Percentiles rank a stretch among this genome's conserved stretches.
Evolutionary conservation across 1,140 invertebrate genomes (phyloP).

Genomic region (Neodiprion lecontei): DNA sequence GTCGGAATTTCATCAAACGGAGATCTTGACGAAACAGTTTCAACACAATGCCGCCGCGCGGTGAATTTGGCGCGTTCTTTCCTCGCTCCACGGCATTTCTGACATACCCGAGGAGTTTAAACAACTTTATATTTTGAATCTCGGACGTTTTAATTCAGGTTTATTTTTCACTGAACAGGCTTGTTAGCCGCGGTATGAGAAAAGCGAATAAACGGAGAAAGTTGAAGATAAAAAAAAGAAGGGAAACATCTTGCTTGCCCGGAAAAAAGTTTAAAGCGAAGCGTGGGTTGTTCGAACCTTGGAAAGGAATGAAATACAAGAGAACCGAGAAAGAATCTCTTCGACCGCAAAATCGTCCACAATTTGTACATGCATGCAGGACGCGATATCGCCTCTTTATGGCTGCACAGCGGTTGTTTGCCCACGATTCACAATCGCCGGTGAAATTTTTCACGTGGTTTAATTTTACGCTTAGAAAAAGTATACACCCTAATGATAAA

Average conservation of each 20-base stretch:
- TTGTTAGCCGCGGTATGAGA: not conserved
- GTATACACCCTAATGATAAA: too few relatives aligned
- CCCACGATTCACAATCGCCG: not conserved
- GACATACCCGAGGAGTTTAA: not conserved
- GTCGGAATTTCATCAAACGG: conserved; percentile 4
- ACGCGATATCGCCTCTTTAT: not conserved
- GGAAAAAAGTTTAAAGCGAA: too few relatives aligned
- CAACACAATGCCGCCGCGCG: not conserved
- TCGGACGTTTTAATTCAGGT: not conserved
- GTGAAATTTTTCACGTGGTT: not conserved
- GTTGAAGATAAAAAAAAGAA: too few relatives aligned
- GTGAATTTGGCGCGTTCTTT: too few relatives aligned
- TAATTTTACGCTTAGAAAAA: too few relatives aligned
- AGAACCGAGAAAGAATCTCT: too few relatives aligned
- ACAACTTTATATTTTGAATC: not conserved
- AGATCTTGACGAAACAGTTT: not conserved
- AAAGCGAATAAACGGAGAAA: too few relatives aligned
- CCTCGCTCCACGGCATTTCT: not conserved
- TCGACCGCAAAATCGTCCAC: not conserved
- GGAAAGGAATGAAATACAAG: too few relatives aligned
- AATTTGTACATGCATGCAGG: not conserved
- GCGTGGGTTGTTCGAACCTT: too few relatives aligned
- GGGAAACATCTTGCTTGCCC: too few relatives aligned
- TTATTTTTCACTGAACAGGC: not conserved
- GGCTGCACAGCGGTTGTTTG: not conserved